phyloP scores from a whole-genome alignment of 35 echinoderm and acorn worm species.

The Patiria miniata region DNA sequence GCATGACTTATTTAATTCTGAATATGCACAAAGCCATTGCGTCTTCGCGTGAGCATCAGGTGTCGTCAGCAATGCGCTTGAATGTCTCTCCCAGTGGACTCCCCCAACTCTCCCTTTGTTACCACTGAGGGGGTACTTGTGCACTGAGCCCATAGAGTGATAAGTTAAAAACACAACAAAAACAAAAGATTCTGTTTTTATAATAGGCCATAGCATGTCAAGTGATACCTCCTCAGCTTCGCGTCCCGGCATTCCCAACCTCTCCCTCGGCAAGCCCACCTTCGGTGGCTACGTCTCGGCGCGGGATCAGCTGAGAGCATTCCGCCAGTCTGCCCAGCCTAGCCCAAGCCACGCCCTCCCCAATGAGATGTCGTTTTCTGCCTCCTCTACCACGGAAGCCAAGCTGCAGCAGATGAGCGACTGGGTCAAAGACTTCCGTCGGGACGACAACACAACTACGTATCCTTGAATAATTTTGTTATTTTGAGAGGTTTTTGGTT shows the following conservation, averaged over 20 bases:
- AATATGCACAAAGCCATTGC: too few species aligned
- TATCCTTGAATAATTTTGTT: constrained; percentile 16
- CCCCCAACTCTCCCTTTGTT: too few species aligned
- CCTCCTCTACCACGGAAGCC: background rate
- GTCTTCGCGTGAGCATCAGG: too few species aligned
- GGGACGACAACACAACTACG: background rate
- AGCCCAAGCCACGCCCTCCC: too few species aligned
- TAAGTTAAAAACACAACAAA: too few species aligned
- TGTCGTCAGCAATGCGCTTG: too few species aligned
- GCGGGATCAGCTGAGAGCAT: constrained; percentile 56
- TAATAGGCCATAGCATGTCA: background rate
- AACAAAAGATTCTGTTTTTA: too few species aligned
- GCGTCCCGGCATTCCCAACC: constrained; percentile 33
- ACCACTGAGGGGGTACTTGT: too few species aligned
- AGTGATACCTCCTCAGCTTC: background rate
- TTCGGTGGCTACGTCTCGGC: constrained; percentile 73
- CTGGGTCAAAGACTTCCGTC: constrained; percentile 37
- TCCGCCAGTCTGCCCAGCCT: constrained; percentile 14
- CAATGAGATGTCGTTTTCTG: background rate
- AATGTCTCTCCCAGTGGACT: too few species aligned
- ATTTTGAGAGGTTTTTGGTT: too few species aligned
- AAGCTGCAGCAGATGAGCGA: constrained; percentile 35
- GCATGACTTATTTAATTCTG: too few species aligned
- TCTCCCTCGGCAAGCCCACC: constrained; percentile 18
- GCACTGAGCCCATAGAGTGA: too few species aligned